Percentiles rank a stretch among this genome's conserved stretches.
phyloP scores from a whole-genome alignment of 2,888 invertebrate species.

The Napeogenes inachia region DNA sequence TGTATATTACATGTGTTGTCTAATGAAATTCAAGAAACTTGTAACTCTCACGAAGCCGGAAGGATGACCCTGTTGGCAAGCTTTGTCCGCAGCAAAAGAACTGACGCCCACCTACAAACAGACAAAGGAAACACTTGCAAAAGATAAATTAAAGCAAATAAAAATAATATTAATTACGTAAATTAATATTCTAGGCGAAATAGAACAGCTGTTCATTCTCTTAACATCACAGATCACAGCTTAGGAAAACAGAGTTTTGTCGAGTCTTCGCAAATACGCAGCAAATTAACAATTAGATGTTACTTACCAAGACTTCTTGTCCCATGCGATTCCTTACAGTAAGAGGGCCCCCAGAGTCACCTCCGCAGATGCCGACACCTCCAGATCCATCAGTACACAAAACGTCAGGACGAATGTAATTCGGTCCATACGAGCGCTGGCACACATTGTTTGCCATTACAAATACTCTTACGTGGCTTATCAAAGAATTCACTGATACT shows the following conservation, averaged over 20 bases:
- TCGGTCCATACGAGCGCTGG: constrained; percentile 31
- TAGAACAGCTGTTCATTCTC: background rate
- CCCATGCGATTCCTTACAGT: constrained; percentile 29
- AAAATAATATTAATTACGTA: background rate
- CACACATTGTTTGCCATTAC: constrained; percentile 37
- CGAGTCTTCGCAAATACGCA: background rate
- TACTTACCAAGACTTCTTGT: constrained; percentile 33
- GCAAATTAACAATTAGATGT: background rate
- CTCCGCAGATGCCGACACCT: constrained; percentile 38
- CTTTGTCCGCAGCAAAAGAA: constrained; percentile 35
- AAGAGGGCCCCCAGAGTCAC: constrained; percentile 41
- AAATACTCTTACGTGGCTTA: constrained; percentile 36
- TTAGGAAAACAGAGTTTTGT: too few species aligned
- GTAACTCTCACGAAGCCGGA: constrained; percentile 38
- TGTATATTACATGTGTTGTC: constrained; percentile 22
- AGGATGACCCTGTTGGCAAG: constrained; percentile 36
- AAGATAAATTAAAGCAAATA: background rate
- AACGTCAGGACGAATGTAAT: constrained; percentile 28
- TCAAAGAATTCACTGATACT: constrained; percentile 26
- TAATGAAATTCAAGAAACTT: constrained; percentile 35
- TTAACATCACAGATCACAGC: background rate
- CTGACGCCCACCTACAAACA: constrained; percentile 36
- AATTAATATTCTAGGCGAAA: background rate
- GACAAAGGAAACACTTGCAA: background rate
- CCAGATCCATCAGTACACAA: constrained; percentile 39